Conservation (phyloP, 2,113 vertebrate genomes). For the Apaloderma vittatum region DNA sequence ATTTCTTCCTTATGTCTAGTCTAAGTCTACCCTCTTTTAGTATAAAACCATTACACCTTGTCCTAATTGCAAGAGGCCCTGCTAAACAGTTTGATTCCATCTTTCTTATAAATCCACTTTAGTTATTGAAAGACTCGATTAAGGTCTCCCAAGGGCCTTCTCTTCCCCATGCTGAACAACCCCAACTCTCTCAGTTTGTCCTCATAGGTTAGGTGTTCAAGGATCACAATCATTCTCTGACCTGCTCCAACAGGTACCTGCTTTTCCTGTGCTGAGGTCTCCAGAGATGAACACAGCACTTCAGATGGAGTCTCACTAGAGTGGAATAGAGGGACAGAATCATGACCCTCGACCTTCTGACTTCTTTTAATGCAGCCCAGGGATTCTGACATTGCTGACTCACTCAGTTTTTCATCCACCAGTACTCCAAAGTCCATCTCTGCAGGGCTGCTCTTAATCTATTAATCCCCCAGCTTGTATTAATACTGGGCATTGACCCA, state of each 20-base stretch:
- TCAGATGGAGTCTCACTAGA: neutral
- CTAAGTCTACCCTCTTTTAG: neutral
- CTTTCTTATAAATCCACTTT: neutral
- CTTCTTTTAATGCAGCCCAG: neutral
- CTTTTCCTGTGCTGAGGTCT: neutral
- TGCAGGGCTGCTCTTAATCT: neutral
- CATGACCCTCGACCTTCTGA: neutral
- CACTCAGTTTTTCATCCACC: neutral
- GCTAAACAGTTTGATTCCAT: neutral
- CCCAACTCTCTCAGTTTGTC: neutral
- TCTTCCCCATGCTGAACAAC: neutral
- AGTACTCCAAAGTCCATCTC: no score
- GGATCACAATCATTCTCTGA: neutral
- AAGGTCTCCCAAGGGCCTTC: neutral
- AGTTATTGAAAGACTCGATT: no score
- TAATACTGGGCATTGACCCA: no score
- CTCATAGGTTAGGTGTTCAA: neutral
- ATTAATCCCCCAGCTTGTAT: neutral
- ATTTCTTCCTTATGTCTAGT: neutral
- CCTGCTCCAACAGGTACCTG: neutral
- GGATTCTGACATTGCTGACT: neutral
- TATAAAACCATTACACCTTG: neutral
- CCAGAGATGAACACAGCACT: neutral
- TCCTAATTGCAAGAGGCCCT: no score
- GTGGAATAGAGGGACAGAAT: neutral